phyloP scores from a whole-genome alignment of 2,113 vertebrate genomes.

The Podarcis muralis region DNA sequence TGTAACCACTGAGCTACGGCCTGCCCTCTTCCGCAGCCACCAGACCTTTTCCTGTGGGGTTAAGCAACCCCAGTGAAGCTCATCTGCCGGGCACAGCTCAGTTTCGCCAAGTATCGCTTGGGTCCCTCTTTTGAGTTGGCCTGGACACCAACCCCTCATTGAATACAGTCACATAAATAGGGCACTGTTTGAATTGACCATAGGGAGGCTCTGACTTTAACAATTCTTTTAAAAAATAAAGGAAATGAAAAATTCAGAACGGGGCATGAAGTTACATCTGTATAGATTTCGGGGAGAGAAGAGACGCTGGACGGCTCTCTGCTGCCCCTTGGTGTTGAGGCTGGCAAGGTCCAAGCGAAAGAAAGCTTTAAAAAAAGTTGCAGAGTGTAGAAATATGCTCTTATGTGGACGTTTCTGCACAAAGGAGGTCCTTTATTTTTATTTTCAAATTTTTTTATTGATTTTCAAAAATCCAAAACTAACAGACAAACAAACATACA shows the following conservation, averaged over 20 bases:
- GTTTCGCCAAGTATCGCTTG: no score
- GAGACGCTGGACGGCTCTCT: neutral
- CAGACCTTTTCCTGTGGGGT: neutral
- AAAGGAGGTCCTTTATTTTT: neutral
- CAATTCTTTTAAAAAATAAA: no score
- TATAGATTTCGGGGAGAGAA: neutral
- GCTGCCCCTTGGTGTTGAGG: neutral
- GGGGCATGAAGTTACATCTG: neutral
- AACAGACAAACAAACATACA: no score
- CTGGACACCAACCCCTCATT: neutral
- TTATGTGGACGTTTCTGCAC: neutral
- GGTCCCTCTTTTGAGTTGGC: no score
- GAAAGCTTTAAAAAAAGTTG: no score
- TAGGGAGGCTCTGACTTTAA: neutral
- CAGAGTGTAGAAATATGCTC: no score
- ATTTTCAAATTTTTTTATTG: no score
- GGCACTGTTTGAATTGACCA: neutral
- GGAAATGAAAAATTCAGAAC: neutral
- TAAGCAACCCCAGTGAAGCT: neutral
- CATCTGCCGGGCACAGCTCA: neutral
- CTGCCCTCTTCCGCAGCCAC: no score
- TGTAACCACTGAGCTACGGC: no score
- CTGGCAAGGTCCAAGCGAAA: accelerated
- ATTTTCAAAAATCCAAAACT: no score
- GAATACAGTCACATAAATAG: neutral